These are phyloP conservation scores for Brienomyrus longianalis DNA, from an alignment of 2,113 vertebrate species.

Conservation along the genomic window DNA sequence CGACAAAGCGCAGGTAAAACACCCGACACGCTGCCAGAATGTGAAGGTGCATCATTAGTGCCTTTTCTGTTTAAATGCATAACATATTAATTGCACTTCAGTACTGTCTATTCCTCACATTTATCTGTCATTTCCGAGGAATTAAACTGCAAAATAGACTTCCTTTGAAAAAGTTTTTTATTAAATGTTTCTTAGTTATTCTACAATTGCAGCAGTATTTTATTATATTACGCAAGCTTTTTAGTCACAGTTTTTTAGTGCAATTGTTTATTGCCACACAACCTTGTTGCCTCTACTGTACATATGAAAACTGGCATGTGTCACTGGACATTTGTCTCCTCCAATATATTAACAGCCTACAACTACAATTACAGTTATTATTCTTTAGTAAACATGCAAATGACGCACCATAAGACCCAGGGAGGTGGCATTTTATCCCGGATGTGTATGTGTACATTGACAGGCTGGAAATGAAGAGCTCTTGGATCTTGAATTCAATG, in stretches of 20 bases:
- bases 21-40: not conserved
- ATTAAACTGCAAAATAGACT: not conserved
- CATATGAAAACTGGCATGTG: not conserved
- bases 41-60: conserved; percentile 14
- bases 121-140: not conserved
- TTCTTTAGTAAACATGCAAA: not conserved
- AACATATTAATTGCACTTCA: conserved; percentile 18
- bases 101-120: not conserved
- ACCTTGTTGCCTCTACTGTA: not conserved
- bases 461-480: not conserved
- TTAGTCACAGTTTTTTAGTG: not conserved
- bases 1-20: conserved; percentile 1
- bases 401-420: not conserved
- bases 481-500: not conserved
- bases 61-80: conserved; percentile 10
- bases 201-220: not conserved
- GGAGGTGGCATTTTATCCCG: not conserved
- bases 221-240: not conserved
- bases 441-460: not conserved
- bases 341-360: not conserved
- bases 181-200: not conserved
- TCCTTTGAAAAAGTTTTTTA: not conserved
- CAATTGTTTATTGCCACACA: not conserved
- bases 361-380: not conserved
- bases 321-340: not conserved